phyloP scores from a whole-genome alignment of 2,888 invertebrate genomes.

The Apamea epomidion region DNA sequence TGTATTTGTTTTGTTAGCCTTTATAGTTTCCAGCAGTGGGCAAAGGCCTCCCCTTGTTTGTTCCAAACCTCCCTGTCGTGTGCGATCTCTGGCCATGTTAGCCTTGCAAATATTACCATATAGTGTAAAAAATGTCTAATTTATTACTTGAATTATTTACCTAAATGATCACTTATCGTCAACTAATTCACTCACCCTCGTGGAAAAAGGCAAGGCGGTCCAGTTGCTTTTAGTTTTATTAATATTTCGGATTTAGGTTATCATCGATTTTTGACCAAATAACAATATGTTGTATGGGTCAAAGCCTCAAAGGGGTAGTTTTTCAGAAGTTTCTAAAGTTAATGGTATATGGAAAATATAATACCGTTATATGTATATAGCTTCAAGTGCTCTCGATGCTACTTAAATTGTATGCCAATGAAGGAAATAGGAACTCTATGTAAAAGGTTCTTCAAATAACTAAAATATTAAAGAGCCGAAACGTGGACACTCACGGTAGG shows the following conservation, averaged over 20 bases:
- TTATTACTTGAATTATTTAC: neutral
- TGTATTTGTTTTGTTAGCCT: too few species aligned
- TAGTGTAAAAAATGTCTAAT: neutral
- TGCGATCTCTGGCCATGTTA: too few species aligned
- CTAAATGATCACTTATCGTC: neutral
- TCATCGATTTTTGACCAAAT: constrained; percentile 16
- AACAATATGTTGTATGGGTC: neutral
- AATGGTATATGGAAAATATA: neutral
- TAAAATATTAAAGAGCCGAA: too few species aligned
- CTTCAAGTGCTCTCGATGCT: neutral
- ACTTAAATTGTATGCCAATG: neutral
- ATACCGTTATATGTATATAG: neutral
- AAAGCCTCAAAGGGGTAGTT: neutral
- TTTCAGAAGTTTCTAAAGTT: neutral
- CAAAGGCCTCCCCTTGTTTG: too few species aligned
- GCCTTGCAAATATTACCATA: too few species aligned
- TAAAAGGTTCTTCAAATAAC: too few species aligned
- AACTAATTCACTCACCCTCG: neutral
- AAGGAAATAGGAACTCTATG: too few species aligned
- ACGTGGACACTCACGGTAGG: too few species aligned
- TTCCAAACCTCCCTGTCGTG: too few species aligned
- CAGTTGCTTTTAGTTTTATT: constrained; percentile 17
- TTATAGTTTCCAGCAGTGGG: too few species aligned
- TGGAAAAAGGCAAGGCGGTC: neutral
- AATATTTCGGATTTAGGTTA: constrained; percentile 23